Evolutionary conservation across 2,888 invertebrate genomes (phyloP).

Genomic region (Caradrina clavipalpis): DNA sequence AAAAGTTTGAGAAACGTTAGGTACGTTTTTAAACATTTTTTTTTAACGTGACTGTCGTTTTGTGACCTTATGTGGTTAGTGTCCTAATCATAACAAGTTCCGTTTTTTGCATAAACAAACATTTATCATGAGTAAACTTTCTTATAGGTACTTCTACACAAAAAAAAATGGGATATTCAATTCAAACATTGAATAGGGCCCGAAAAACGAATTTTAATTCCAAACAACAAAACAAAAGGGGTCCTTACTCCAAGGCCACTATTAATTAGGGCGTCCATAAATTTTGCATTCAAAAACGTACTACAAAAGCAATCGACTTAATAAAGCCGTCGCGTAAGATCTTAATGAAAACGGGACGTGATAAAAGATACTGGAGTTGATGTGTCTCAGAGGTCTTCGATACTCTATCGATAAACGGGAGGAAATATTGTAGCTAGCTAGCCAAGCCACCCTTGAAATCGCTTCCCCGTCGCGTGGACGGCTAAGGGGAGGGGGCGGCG

Average conservation of each 20-base stretch:
- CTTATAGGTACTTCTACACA: too few relatives aligned
- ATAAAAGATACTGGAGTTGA: conserved; percentile 82
- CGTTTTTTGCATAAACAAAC: not conserved
- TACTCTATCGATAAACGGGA: conserved; percentile 81
- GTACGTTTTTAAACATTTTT: too few relatives aligned
- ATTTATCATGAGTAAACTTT: not conserved
- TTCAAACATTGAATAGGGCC: conserved; percentile 2
- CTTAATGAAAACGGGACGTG: conserved; percentile 76
- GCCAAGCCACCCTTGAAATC: conserved; percentile 85
- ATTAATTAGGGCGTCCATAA: conserved; percentile 59
- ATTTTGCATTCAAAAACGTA: conserved; percentile 61
- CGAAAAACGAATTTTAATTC: conserved; percentile 16
- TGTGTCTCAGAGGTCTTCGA: conserved; percentile 83
- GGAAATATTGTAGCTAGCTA: conserved; percentile 79
- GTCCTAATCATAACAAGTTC: not conserved
- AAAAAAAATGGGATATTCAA: not conserved
- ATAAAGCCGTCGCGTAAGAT: conserved; percentile 73
- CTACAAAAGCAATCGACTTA: conserved; percentile 70
- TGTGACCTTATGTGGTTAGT: not conserved
- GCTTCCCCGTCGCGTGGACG: conserved; percentile 79
- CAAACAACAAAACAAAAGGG: conserved; percentile 43
- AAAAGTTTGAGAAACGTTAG: conserved; percentile 14
- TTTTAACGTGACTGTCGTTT: too few relatives aligned
- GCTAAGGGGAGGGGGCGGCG: conserved; percentile 64
- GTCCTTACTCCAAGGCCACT: conserved; percentile 30